Conservation (phyloP, 2,797 vertebrate species). For the Allobates femoralis region DNA sequence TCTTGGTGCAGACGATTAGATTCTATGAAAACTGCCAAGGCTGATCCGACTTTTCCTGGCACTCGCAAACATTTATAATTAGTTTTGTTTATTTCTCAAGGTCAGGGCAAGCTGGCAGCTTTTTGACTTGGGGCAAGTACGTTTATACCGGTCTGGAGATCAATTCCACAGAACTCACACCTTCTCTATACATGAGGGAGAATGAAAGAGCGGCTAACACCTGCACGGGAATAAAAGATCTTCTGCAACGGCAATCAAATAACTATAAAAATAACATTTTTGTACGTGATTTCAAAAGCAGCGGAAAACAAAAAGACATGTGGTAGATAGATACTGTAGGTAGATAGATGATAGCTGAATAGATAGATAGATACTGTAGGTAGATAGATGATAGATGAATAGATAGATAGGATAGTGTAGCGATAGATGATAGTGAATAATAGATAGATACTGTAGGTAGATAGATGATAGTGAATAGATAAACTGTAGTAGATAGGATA, state of each 20-base stretch:
- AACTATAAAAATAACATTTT: background rate
- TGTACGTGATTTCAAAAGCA: background rate
- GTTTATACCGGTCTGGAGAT: constrained; percentile 40
- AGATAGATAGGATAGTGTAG: background rate
- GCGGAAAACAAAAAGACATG: background rate
- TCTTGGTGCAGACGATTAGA: constrained; percentile 27
- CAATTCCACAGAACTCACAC: constrained; percentile 26
- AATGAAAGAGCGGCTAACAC: background rate
- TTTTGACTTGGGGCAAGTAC: constrained; percentile 40
- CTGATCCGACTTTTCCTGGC: constrained; percentile 44
- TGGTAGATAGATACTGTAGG: background rate
- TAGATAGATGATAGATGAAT: background rate
- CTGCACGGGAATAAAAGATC: constrained; percentile 18
- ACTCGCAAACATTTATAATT: constrained; percentile 46
- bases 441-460: no score
- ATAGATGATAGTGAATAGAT: no score
- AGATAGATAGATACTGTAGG: background rate
- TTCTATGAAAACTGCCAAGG: constrained; percentile 30
- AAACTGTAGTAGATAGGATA: background rate
- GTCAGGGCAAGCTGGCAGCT: constrained; percentile 49
- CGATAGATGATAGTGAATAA: no score
- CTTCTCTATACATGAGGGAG: constrained; percentile 38
- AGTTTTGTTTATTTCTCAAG: constrained; percentile 54
- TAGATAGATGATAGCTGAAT: background rate
- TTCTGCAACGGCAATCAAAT: constrained; percentile 2